Base-by-base conservation (phyloP, 2,797 vertebrate species). In the Malurus leucopterus region DNA sequence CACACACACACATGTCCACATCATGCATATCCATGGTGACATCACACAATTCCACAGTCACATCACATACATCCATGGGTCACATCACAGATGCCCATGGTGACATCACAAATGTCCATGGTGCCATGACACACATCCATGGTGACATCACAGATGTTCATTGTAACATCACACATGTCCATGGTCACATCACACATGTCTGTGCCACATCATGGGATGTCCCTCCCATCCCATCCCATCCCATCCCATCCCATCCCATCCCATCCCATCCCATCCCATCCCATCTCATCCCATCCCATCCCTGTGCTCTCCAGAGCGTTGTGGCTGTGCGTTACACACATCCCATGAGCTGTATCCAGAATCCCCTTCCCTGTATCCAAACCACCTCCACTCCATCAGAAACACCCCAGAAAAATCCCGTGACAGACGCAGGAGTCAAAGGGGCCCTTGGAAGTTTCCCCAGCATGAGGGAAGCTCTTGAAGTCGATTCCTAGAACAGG, bases 401-500 rank as follows among this genome's bases (percentile, higher is more conserved):
- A 73, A 30, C 3, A 9, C 40, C 67, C 40, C 2, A 3, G 84
- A 38, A 73, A 81, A 89, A 26, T 59, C 13, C 2, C 4, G 16
- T 0, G 27, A 70, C 85, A 84, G 87, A 70, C 23, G 23, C 11
- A 36, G 27, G 49, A 91, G 87, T 83, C 89, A 68, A 78, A 91
- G 47, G 34, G 80, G 70, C 63, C 90, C 85, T 90, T 93, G 90
- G 90, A 92, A 95, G 76, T 83, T 86, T 90, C 87, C 91, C 87
- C 87, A 78, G 90, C 16, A 16, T 68, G 82, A 94, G 90, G 88
- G 92, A 53, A 90, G 89, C 95, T 92, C 93, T 92, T 94, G 95
- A 95, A 95, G 95, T 58, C 76, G 78, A 93, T 94, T 95, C 94
- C 65, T 83, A 40, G 84, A 95, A 89, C 93, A 92, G 85, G 55